A percentile compares a stretch with the other conserved stretches of the same genome.
Evolutionary conservation across 1,140 invertebrate species (phyloP).

Genomic region (Manduca sexta): DNA sequence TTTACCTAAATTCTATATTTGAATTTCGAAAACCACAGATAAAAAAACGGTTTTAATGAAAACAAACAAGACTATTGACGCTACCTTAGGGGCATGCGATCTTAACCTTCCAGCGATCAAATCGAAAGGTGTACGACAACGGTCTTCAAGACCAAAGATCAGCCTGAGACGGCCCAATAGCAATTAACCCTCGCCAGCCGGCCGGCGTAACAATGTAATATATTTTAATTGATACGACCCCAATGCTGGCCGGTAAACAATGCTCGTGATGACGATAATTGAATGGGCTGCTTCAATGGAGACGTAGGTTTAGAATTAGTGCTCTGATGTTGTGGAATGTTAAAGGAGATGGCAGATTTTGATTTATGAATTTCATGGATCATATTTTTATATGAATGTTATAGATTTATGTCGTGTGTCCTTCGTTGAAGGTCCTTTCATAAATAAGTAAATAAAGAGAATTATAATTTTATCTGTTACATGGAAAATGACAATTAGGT

Average conservation of each 20-base stretch:
- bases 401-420: too few species aligned
- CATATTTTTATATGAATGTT: too few species aligned
- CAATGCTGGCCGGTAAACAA: slow-evolving; percentile 29
- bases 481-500: too few species aligned
- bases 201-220: slow-evolving; percentile 57
- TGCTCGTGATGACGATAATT: slow-evolving; percentile 33
- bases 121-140: slow-evolving; percentile 36
- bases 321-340: slow-evolving; percentile 8
- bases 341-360: too few species aligned
- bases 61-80: too few species aligned
- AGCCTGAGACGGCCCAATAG: slow-evolving; percentile 49
- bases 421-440: too few species aligned
- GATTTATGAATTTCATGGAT: too few species aligned
- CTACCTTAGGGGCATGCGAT: slow-evolving; percentile 5
- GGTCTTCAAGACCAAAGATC: slow-evolving; percentile 50
- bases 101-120: slow-evolving; percentile 15
- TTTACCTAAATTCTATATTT: too few species aligned
- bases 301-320: slow-evolving; percentile 5
- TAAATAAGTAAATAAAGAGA: too few species aligned
- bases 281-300: slow-evolving; percentile 20
- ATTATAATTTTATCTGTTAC: too few species aligned
- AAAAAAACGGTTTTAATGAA: too few species aligned
- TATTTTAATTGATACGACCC: slow-evolving; percentile 63
- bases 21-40: too few species aligned
- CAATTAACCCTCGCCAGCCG: slow-evolving; percentile 54